These are phyloP conservation scores for Mormyrus hasselquistii DNA, from an alignment of 2,797 vertebrate genomes.

Conservation along the genomic window DNA sequence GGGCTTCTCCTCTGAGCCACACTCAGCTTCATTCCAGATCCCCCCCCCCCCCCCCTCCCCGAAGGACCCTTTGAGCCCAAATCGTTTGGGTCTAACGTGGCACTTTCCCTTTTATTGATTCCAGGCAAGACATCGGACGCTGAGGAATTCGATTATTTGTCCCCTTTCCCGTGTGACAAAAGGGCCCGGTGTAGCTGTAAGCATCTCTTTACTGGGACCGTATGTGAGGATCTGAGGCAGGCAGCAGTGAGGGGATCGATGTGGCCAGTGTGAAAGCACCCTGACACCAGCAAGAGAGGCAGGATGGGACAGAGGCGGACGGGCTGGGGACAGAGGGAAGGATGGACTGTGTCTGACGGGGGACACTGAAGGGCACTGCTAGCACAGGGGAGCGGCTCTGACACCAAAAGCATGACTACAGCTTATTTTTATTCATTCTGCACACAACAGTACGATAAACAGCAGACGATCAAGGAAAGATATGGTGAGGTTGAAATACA, in stretches of 20 bases:
- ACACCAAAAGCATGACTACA: neutral
- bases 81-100: neutral
- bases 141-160: neutral
- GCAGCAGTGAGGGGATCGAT: neutral
- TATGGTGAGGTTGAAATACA: neutral
- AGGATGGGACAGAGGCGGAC: neutral
- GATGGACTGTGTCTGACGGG: neutral
- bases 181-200: neutral
- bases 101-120: neutral
- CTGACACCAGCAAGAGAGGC: neutral
- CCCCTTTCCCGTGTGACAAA: too few species aligned
- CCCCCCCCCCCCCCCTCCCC: neutral
- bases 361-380: neutral
- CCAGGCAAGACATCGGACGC: neutral
- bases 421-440: neutral
- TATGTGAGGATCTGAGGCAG: neutral
- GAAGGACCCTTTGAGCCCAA: neutral
- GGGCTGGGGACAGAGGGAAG: neutral
- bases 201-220: neutral
- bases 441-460: neutral
- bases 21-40: neutral
- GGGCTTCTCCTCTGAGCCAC: neutral
- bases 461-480: neutral
- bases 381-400: neutral
- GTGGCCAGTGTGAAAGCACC: neutral